These are phyloP conservation scores for Blera fallax DNA, from an alignment of 2,888 invertebrate genomes.

Conservation along the genomic window DNA sequence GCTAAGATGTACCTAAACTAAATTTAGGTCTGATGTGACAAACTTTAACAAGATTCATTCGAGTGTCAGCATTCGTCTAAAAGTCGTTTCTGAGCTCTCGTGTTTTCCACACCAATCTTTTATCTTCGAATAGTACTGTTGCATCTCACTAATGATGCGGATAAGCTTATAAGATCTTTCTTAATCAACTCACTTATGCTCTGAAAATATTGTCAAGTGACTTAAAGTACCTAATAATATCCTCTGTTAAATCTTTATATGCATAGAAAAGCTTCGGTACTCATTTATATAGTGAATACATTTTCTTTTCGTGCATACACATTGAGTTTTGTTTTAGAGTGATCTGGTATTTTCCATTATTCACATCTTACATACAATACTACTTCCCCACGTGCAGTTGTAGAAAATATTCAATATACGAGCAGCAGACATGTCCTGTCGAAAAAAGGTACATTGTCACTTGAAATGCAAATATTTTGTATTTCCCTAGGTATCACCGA, in stretches of 20 bases:
- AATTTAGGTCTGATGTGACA: too few species aligned
- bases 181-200: too few species aligned
- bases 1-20: too few species aligned
- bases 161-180: too few species aligned
- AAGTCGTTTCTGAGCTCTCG: too few species aligned
- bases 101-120: too few species aligned
- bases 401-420: slow-evolving; percentile 7
- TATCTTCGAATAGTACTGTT: too few species aligned
- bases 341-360: slow-evolving; percentile 15
- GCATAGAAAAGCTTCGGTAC: not conserved
- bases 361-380: not conserved
- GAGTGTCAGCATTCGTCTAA: too few species aligned
- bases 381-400: not conserved
- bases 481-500: not conserved
- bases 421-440: not conserved
- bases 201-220: too few species aligned
- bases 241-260: not conserved
- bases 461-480: slow-evolving; percentile 10
- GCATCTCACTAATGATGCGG: too few species aligned
- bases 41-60: too few species aligned
- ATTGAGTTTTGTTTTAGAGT: not conserved
- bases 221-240: too few species aligned
- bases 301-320: not conserved
- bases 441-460: not conserved
- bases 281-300: not conserved